Evolutionary conservation across 2,113 vertebrate genomes (phyloP).

Genomic region (Arenaria interpres): DNA sequence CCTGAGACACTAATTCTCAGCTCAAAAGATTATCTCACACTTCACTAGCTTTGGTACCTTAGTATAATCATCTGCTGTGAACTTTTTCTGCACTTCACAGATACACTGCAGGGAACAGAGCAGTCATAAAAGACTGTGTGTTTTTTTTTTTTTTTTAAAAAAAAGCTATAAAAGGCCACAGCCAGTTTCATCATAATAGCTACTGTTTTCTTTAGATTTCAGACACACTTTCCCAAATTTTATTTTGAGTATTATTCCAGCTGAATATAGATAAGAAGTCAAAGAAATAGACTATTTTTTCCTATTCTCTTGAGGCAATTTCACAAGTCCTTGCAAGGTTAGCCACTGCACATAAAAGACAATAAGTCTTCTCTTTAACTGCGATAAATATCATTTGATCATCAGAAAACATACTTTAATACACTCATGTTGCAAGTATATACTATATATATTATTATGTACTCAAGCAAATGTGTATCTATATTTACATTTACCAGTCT

Average conservation of each 20-base stretch:
- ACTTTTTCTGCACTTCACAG: constrained; percentile 72
- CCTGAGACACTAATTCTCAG: constrained; percentile 72
- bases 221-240: constrained; percentile 42
- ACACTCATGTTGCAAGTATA: neutral
- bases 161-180: constrained; percentile 53
- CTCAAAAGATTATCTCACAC: constrained; percentile 75
- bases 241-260: constrained; percentile 52
- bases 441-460: no score
- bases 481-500: neutral
- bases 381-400: neutral
- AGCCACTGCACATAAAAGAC: neutral
- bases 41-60: constrained; percentile 60
- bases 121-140: constrained; percentile 19
- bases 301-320: neutral
- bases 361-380: neutral
- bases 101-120: constrained; percentile 60
- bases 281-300: neutral
- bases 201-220: constrained; percentile 66
- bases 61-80: constrained; percentile 72
- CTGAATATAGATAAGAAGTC: constrained; percentile 10
- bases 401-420: neutral
- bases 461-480: neutral
- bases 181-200: constrained; percentile 53
- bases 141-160: neutral
- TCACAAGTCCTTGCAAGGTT: neutral